These are phyloP conservation scores for Galeopsomyia nigrocyanea DNA, from an alignment of 2,888 invertebrate species.

Conservation along the genomic window DNA sequence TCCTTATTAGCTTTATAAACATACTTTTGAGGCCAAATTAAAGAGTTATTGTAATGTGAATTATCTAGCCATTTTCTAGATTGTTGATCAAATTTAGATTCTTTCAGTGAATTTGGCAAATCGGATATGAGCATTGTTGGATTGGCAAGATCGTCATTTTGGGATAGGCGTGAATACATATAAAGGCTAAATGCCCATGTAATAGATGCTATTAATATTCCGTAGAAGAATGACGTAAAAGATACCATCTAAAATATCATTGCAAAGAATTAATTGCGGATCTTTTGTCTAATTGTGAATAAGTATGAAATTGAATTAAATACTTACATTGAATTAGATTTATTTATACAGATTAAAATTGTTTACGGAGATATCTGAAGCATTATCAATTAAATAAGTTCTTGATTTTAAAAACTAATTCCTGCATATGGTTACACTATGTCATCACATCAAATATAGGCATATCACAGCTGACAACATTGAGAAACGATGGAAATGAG, in stretches of 20 bases:
- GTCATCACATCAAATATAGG: no score
- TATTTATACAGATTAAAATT: no score
- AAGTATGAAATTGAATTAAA: no score
- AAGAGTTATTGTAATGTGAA: no score
- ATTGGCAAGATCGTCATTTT: constrained; percentile 59
- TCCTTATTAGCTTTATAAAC: constrained; percentile 32
- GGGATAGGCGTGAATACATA: constrained; percentile 76
- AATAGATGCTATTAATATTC: constrained; percentile 80
- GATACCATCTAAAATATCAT: constrained; percentile 59
- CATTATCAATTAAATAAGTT: no score
- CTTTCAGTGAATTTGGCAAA: constrained; percentile 53
- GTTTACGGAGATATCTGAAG: no score
- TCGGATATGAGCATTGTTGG: constrained; percentile 66
- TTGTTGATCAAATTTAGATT: constrained; percentile 56
- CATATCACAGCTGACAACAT: no score
- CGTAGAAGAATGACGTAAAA: constrained; percentile 77
- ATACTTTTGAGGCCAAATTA: constrained; percentile 19
- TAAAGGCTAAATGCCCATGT: constrained; percentile 83
- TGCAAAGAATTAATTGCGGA: neutral
- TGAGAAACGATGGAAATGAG: no score
- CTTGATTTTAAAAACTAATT: no score
- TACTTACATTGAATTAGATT: no score
- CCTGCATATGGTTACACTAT: no score
- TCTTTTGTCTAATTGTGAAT: no score
- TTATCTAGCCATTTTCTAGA: neutral